Evolutionary conservation across 2,888 invertebrate species (phyloP), one percentile per base, ranked within the genome.

Genomic region (Stenotaenia linearis): DNA sequence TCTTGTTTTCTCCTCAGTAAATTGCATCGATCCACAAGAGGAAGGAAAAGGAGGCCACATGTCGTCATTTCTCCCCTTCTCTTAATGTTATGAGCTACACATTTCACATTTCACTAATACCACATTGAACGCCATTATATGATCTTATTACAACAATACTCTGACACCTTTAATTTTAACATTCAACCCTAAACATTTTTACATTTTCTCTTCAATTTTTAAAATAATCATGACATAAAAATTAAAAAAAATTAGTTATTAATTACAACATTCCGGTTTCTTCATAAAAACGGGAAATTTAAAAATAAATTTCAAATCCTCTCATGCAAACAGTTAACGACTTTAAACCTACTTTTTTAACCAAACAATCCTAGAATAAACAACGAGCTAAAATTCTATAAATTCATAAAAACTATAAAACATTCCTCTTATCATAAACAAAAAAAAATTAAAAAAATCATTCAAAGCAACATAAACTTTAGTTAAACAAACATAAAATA

Each of bases 1-100:
- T 61, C 61, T 61, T 61, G 61, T 61, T 61, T 61, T 61, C 61
- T 61, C 61, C 61, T 61, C 61, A 61, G 61, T 25, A 61, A 61
- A 61, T 61, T 61, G 61, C 61, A 61, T 61, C 61, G 61, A 61
- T 61, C 61, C 61, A 61, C 61, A 15, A 25, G 61, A 61, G 61
- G 61, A 61, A 61, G 61, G 61, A 61, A 61, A 61, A 61, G 61
- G 61, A 61, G 61, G 61, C 61, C 61, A 61, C 61, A 61, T 61
- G 61, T 61, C 25, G 61, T 61, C 61, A 61, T 61, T 61, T 61
- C 61, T 23, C 61, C 61, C 61, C 61, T 61, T 61, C 61, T 61
- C 10, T 25, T 61, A 61, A 61, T 61, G 61, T 61, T 61, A 61
- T 23, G 61, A 61, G 61, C 61, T 61, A 23, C 61, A 61, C 61